Evolutionary conservation across 2,888 invertebrate genomes (phyloP).

Genomic region (Achlya flavicornis): DNA sequence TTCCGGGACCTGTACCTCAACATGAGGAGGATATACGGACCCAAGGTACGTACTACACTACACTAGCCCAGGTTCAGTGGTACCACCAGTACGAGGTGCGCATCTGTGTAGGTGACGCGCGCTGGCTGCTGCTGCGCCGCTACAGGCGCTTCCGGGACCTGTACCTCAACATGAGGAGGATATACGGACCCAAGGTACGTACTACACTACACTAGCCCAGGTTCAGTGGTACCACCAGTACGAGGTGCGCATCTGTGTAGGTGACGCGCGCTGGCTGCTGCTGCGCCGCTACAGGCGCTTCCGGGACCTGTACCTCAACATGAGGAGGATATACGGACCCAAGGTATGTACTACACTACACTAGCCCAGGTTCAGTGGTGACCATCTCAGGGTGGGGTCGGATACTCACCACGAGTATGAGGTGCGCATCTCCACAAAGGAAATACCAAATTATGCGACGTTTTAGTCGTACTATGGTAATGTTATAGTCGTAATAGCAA

Average conservation of each 20-base stretch:
- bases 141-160: constrained; percentile 95
- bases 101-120: constrained; percentile 86
- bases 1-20: constrained; percentile 93
- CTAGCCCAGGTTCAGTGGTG: constrained; percentile 51
- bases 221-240: constrained; percentile 97
- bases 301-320: constrained; percentile 91
- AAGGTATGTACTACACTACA: constrained; percentile 69
- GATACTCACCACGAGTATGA: constrained; percentile 96
- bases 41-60: constrained; percentile 75
- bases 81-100: constrained; percentile 96
- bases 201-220: too few relatives aligned
- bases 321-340: constrained; percentile 91
- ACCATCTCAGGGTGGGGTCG: constrained; percentile 91
- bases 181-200: constrained; percentile 89
- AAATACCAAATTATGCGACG: too few relatives aligned
- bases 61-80: too few relatives aligned
- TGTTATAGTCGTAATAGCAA: too few relatives aligned
- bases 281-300: constrained; percentile 94
- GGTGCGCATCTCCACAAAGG: constrained; percentile 85
- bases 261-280: constrained; percentile 88
- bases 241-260: constrained; percentile 90
- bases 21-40: constrained; percentile 91
- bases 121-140: constrained; percentile 91
- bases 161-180: constrained; percentile 90
- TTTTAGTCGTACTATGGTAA: too few relatives aligned